Evolutionary conservation across 2,113 vertebrate species (phyloP).

Genomic region (Bos taurus): DNA sequence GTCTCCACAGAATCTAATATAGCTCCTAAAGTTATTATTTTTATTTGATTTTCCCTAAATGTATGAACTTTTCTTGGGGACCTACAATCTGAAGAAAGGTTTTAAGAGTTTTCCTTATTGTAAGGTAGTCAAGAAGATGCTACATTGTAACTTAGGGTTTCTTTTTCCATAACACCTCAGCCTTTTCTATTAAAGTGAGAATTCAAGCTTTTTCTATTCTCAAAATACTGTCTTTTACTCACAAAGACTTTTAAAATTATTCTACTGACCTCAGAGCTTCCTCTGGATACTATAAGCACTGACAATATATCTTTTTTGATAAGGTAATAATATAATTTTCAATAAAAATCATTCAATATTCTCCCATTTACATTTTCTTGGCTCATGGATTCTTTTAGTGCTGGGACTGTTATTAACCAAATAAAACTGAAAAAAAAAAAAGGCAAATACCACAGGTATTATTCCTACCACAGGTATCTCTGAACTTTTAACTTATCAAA

Average conservation of each 20-base stretch:
- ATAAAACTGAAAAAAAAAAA: not conserved
- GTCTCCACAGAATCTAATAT: not conserved
- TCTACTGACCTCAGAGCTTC: not conserved
- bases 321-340: not conserved
- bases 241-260: conserved; percentile 9
- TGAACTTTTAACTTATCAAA: not conserved
- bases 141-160: not conserved
- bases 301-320: not conserved
- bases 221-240: not conserved
- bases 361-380: not conserved
- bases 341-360: conserved; percentile 11
- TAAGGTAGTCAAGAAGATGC: not conserved
- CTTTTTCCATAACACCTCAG: not conserved
- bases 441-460: not conserved
- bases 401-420: not conserved
- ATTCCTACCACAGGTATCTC: not conserved
- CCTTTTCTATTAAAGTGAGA: not conserved
- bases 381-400: not conserved
- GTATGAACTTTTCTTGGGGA: not conserved
- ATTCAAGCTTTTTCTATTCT: conserved; percentile 11
- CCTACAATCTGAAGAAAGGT: not conserved
- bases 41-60: not conserved
- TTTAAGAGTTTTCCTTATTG: not conserved
- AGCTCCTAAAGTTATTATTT: not conserved
- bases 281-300: not conserved